These are phyloP conservation scores for Synchiropus splendidus DNA, from an alignment of 2,113 vertebrate genomes.

Conservation along the genomic window DNA sequence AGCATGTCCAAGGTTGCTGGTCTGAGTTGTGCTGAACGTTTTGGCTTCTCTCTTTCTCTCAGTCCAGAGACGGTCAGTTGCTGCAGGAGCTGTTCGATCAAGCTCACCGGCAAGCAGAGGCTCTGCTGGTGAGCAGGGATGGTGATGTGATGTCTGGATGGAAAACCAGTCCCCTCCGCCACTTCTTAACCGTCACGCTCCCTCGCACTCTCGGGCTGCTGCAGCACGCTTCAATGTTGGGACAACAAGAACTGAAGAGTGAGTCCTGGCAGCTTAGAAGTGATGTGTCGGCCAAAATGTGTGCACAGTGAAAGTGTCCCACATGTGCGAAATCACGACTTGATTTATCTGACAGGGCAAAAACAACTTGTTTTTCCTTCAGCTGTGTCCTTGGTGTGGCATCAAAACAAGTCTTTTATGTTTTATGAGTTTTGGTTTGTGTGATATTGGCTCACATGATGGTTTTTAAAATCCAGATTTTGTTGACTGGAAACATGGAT, in stretches of 20 bases:
- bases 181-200: slow-evolving; percentile 42
- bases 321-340: no score
- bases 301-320: no score
- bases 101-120: slow-evolving; percentile 40
- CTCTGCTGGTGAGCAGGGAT: slow-evolving; percentile 33
- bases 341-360: no score
- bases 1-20: neutral
- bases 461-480: no score
- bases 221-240: slow-evolving; percentile 58
- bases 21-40: neutral
- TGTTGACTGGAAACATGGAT: no score
- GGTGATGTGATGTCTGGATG: slow-evolving; percentile 40
- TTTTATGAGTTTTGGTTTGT: no score
- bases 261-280: slow-evolving; percentile 39
- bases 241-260: slow-evolving; percentile 74
- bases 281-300: no score
- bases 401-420: no score
- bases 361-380: no score
- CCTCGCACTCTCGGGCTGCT: slow-evolving; percentile 56
- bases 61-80: slow-evolving; percentile 58
- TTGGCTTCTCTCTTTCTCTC: neutral
- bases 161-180: slow-evolving; percentile 48
- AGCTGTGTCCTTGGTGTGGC: no score
- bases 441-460: no score
- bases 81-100: slow-evolving; percentile 53